Base-by-base conservation (phyloP, 2,113 vertebrate species). In the Antechinus flavipes region DNA sequence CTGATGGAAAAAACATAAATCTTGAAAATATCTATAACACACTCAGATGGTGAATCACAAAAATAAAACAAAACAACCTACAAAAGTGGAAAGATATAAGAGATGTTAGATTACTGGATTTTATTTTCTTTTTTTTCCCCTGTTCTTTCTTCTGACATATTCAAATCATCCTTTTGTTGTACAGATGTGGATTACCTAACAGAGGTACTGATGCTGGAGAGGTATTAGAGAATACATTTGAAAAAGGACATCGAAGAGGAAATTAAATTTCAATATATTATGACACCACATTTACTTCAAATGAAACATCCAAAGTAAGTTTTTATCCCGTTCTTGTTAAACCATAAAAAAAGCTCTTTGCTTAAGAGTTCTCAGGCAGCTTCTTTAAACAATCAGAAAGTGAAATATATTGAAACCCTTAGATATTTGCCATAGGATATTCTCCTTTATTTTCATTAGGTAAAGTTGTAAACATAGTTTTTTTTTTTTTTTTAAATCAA, bases 211-310 rank as follows among this genome's bases (percentile, higher is more conserved):
- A 30, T 25, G 7, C 93, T 94, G 94, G 50, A 89, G 91, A 35
- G 56, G 26, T 95, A 92, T 91, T 90, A 89, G 46, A 97, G n/a
- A 93, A 94, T 93, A 61, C 91, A 94, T 90, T 92, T 91, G 9
- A 94, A 94, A 91, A 93, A 94, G 90, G n/a, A 42, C 35, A 96
- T 61, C 46, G 90, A 95, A 96, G 30, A 89, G 50, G 94, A 96
- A 95, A 96, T 93, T 91, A 97, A 94, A 95, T 92, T 91, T 93
- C 35, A 95, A 54, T n/a, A 35, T 1, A 0, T 56, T 56, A 53
- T 47, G 22, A 90, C n/a, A 89, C 27, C 49, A 0, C 50, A 25
- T 1, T 89, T 53, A 91, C 54, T 97, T 93, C 8, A 93, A 52
- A 92, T 91, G 92, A 94, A 54, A 46, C 27, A 52, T 1, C 84